phyloP scores from a whole-genome alignment of 2,113 vertebrate species.

The Pelusios castaneus region DNA sequence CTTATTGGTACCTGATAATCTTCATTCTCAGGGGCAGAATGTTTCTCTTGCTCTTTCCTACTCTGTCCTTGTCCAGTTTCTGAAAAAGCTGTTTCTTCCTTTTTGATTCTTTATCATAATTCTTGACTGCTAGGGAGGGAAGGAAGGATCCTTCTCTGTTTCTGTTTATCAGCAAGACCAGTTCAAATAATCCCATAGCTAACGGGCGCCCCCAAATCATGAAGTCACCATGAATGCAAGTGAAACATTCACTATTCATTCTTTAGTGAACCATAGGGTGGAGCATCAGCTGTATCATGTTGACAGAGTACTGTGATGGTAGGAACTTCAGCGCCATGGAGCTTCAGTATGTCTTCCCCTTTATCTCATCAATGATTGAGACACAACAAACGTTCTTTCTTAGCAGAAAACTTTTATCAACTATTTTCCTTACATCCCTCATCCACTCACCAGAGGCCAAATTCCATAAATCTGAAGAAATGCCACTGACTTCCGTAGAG shows the following conservation, averaged over 20 bases:
- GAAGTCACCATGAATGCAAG: neutral
- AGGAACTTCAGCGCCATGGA: neutral
- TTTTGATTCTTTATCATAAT: neutral
- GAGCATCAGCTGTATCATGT: neutral
- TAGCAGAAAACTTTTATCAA: neutral
- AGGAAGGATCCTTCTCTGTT: neutral
- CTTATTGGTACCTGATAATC: neutral
- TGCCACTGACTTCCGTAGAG: neutral
- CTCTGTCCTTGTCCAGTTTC: neutral
- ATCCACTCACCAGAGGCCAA: neutral
- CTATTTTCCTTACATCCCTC: neutral
- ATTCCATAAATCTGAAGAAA: neutral
- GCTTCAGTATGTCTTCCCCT: neutral
- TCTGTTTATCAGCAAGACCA: neutral
- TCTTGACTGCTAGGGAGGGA: neutral
- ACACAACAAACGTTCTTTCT: neutral
- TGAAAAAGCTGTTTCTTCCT: neutral
- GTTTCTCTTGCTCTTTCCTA: neutral
- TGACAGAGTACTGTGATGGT: neutral
- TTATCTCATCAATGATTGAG: neutral
- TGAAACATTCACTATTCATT: neutral
- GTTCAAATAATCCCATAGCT: neutral
- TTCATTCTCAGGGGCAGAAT: neutral
- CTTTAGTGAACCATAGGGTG: neutral
- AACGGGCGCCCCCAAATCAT: neutral